Evolutionary conservation across 2,797 vertebrate species (phyloP).

Genomic region (Glossophaga mutica): DNA sequence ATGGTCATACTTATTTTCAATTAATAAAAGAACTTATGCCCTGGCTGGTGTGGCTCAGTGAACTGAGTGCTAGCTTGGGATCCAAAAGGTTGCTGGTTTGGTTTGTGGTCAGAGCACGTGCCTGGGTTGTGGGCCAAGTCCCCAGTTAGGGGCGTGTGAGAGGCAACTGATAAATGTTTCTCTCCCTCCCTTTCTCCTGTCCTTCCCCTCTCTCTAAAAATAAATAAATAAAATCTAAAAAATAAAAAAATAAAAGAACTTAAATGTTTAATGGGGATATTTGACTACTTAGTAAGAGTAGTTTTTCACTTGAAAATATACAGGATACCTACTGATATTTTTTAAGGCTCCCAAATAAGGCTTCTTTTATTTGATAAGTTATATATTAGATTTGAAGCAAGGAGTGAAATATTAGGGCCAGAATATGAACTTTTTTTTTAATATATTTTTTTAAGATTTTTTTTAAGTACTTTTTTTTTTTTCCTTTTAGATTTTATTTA

Average conservation of each 20-base stretch:
- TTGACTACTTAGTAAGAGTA: background rate
- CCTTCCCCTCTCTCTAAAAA: background rate
- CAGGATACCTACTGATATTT: background rate
- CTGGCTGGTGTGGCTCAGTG: background rate
- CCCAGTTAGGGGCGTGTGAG: too few species aligned
- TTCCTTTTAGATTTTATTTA: too few species aligned
- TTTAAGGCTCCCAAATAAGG: background rate
- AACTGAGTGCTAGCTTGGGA: background rate
- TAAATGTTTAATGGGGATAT: background rate
- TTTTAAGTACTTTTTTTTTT: too few species aligned
- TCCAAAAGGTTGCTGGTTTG: too few species aligned
- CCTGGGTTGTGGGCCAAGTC: background rate
- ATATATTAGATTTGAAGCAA: background rate
- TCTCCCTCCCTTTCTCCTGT: background rate
- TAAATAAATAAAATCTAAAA: too few species aligned
- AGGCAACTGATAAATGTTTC: background rate
- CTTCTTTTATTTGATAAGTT: background rate
- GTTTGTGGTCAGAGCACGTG: background rate
- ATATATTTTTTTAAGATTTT: too few species aligned
- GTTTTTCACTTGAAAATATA: conserved; percentile 1
- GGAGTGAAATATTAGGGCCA: background rate
- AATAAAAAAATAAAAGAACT: background rate
- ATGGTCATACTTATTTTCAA: background rate
- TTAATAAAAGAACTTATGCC: background rate
- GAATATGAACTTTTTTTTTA: background rate